Percentiles rank a stretch among this genome's conserved stretches.
Conservation (phyloP, 2,113 vertebrate species). For the Laticauda laticaudata region DNA sequence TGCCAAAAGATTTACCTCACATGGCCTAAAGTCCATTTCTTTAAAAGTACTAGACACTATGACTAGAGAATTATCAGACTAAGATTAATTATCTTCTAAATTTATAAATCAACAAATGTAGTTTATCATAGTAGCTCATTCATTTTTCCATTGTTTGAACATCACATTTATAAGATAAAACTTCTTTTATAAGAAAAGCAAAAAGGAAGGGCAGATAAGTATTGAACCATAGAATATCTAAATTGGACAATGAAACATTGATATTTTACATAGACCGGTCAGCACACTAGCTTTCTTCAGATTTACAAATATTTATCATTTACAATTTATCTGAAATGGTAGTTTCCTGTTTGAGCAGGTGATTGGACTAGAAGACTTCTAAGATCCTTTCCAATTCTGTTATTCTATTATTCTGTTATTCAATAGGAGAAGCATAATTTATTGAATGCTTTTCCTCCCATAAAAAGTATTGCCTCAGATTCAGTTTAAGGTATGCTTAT, state of each 20-base stretch:
- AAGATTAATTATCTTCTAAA: neutral
- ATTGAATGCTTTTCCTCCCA: conserved; percentile 2
- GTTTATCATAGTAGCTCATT: neutral
- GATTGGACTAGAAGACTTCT: neutral
- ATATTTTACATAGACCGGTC: conserved; percentile 11
- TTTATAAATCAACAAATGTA: neutral
- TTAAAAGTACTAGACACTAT: accelerated
- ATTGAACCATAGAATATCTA: neutral
- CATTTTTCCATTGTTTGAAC: neutral
- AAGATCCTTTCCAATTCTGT: neutral
- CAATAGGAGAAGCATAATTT: conserved; percentile 1
- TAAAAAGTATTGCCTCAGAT: neutral
- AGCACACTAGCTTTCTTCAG: conserved; percentile 35
- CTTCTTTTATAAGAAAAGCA: neutral
- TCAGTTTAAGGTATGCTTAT: conserved; percentile 50
- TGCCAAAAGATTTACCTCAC: accelerated
- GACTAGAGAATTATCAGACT: neutral
- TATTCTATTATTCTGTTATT: neutral
- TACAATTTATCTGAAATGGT: neutral
- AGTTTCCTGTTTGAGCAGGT: neutral
- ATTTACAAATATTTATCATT: neutral
- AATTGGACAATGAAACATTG: neutral
- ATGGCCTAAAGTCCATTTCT: neutral
- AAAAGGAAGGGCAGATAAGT: neutral
- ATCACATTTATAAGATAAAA: neutral